A percentile compares a stretch with the other conserved stretches of the same genome.
Evolutionary conservation across 2,113 vertebrate genomes (phyloP).

Genomic region (Oryzias javanicus): DNA sequence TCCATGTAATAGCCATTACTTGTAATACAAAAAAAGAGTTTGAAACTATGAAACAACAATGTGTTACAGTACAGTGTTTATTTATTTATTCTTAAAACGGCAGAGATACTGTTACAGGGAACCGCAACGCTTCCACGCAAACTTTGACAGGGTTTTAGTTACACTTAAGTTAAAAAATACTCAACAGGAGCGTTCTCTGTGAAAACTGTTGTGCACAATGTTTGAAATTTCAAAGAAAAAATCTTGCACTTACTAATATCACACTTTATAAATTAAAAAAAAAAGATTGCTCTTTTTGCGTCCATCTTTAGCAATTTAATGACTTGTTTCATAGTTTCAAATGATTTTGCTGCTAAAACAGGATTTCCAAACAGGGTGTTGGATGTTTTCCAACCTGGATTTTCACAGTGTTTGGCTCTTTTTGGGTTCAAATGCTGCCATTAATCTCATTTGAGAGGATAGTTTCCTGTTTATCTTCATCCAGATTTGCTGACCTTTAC

Average conservation of each 20-base stretch:
- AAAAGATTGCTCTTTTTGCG: constrained; percentile 10
- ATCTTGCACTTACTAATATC: constrained; percentile 64
- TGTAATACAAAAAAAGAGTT: constrained; percentile 70
- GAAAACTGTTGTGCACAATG: constrained; percentile 18
- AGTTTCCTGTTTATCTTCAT: not conserved
- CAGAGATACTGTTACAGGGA: constrained; percentile 25
- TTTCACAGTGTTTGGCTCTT: constrained; percentile 36
- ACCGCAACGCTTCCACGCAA: constrained; percentile 11
- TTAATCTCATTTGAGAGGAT: not conserved
- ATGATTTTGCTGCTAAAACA: constrained; percentile 80
- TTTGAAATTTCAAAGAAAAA: constrained; percentile 24
- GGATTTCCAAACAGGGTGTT: constrained; percentile 66
- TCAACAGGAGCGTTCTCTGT: constrained; percentile 8
- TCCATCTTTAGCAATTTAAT: constrained; percentile 35
- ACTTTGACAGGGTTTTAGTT: constrained; percentile 4
- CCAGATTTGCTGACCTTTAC: not conserved
- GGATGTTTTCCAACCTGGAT: constrained; percentile 50
- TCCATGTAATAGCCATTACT: constrained; percentile 72
- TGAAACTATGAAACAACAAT: constrained; percentile 79
- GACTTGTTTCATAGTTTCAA: constrained; percentile 80
- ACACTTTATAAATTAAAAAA: constrained; percentile 32
- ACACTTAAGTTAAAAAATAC: constrained; percentile 23
- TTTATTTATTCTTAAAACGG: constrained; percentile 50
- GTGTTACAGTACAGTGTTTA: constrained; percentile 67
- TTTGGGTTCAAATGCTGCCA: too few relatives aligned